Percentiles rank a stretch among this genome's conserved stretches.
phyloP scores from a whole-genome alignment of 2,797 vertebrate genomes.

The Arrhamphus sclerolepis region DNA sequence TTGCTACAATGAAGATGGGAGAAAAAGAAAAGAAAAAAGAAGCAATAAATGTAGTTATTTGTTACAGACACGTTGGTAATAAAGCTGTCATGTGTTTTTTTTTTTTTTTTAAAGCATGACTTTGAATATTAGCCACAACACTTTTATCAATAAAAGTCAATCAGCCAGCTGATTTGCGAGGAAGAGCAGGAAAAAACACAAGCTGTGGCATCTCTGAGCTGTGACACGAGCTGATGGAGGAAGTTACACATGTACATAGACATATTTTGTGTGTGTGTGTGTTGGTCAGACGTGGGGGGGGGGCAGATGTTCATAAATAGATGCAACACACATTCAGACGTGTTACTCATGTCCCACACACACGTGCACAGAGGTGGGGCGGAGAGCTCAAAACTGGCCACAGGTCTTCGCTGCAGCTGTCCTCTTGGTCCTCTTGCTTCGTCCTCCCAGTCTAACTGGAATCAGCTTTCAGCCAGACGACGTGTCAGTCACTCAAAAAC shows the following conservation, averaged over 20 bases:
- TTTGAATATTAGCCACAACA: no score
- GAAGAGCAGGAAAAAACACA: constrained; percentile 34
- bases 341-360: constrained; percentile 24
- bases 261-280: constrained; percentile 19
- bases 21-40: no score
- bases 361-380: background rate
- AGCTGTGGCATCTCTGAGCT: constrained; percentile 20
- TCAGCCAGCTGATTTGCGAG: background rate
- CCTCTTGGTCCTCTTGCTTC: constrained; percentile 33
- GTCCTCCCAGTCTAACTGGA: constrained; percentile 41
- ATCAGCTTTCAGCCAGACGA: constrained; percentile 52
- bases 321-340: constrained; percentile 30
- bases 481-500: background rate
- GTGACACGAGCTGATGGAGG: constrained; percentile 13
- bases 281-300: background rate
- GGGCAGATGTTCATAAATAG: constrained; percentile 57
- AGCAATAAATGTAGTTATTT: no score
- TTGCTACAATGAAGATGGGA: no score
- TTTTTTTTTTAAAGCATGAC: no score
- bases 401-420: constrained; percentile 58
- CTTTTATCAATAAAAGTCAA: no score
- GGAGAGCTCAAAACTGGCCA: constrained; percentile 25
- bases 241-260: constrained; percentile 24
- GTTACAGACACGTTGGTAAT: no score
- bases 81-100: no score